Conservation (phyloP, 35 echinoderm and acorn worm genomes). For the Ophioderma brevispina region DNA sequence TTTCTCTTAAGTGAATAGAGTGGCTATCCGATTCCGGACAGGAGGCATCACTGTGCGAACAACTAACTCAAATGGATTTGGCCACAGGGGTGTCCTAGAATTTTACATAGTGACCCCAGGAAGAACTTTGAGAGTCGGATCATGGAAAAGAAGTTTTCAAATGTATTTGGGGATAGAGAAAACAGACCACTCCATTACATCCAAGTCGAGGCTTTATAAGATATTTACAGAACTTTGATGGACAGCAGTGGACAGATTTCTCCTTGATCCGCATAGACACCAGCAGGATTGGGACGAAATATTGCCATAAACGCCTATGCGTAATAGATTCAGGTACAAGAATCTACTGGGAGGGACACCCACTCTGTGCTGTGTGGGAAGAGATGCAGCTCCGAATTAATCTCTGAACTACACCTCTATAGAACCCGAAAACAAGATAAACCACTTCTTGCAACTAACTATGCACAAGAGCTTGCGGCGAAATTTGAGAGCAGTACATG, state of each 20-base stretch:
- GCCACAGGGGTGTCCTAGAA: not conserved
- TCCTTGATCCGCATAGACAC: constrained; percentile 19
- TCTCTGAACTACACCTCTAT: not conserved
- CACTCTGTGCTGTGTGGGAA: constrained; percentile 54
- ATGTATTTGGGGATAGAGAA: constrained; percentile 45
- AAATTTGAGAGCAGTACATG: not conserved
- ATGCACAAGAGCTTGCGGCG: constrained; percentile 18
- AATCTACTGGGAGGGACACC: constrained; percentile 37
- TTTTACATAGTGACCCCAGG: constrained; percentile 35
- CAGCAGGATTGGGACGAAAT: constrained; percentile 49
- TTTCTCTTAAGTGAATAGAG: constrained; percentile 76
- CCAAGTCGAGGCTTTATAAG: constrained; percentile 64
- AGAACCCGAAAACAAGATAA: not conserved
- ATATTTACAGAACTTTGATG: constrained; percentile 33
- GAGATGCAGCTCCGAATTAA: constrained; percentile 48
- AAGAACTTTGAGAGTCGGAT: constrained; percentile 65
- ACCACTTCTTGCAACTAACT: not conserved
- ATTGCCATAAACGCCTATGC: constrained; percentile 35
- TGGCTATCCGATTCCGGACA: constrained; percentile 66
- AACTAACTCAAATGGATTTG: not conserved
- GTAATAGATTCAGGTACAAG: constrained; percentile 15
- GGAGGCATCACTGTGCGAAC: constrained; percentile 12
- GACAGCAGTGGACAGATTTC: constrained; percentile 3
- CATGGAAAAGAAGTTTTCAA: constrained; percentile 36
- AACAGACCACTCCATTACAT: constrained; percentile 65